Evolutionary conservation across 1,140 invertebrate species (phyloP).

Genomic region (Drosophila sp.): DNA sequence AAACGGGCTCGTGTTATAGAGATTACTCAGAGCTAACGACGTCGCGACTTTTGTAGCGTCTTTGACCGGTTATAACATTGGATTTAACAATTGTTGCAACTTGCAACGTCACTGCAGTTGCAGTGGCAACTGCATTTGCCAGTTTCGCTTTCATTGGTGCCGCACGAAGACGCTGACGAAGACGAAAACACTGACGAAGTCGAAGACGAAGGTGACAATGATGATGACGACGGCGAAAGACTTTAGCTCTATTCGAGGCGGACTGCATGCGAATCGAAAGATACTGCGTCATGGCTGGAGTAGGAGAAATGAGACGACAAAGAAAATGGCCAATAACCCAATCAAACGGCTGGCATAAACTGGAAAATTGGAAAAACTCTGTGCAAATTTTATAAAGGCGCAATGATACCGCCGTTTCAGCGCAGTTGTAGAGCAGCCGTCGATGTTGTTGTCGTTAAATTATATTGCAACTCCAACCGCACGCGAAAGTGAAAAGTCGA

Average conservation of each 20-base stretch:
- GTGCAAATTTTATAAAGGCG: conserved; percentile 78
- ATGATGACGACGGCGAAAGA: conserved; percentile 35
- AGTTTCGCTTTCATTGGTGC: conserved; percentile 80
- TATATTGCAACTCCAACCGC: conserved; percentile 12
- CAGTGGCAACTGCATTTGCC: conserved; percentile 31
- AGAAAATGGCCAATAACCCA: conserved; percentile 61
- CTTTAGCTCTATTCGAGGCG: not conserved
- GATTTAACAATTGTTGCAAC: conserved; percentile 41
- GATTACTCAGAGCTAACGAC: conserved; percentile 20
- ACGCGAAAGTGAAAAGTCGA: conserved; percentile 71
- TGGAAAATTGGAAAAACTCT: conserved; percentile 78
- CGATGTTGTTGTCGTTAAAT: conserved; percentile 31
- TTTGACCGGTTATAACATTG: conserved; percentile 80
- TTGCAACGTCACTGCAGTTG: conserved; percentile 65
- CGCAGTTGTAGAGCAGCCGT: conserved; percentile 67
- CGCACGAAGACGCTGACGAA: conserved; percentile 44
- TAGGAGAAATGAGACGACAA: conserved; percentile 32
- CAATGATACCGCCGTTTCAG: conserved; percentile 58
- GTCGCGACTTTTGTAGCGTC: conserved; percentile 27
- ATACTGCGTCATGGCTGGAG: conserved; percentile 42
- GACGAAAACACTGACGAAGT: conserved; percentile 18
- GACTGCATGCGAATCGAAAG: conserved; percentile 25
- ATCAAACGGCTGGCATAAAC: conserved; percentile 59
- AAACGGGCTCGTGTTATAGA: conserved; percentile 43
- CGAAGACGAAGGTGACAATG: conserved; percentile 1